Conservation (phyloP, 2,797 vertebrate genomes). For the Sparidentex hasta region DNA sequence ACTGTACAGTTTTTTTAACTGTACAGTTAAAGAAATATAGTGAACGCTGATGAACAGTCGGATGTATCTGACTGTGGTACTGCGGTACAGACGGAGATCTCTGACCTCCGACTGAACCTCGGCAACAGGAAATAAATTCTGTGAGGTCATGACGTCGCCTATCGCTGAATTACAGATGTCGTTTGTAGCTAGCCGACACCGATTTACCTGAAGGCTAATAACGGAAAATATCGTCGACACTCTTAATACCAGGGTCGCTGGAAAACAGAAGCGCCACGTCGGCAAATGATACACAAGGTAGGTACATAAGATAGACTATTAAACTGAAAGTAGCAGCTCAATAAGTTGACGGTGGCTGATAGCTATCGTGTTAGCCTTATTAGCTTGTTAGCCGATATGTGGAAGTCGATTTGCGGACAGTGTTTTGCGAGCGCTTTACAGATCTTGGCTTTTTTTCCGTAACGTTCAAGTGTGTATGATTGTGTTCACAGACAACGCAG, state of each 20-base stretch:
- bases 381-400: conserved; percentile 21
- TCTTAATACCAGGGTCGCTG: background rate
- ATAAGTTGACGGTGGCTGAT: background rate
- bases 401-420: accelerated
- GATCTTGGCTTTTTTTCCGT: accelerated
- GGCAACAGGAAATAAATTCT: conserved; percentile 60
- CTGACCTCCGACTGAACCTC: conserved; percentile 64
- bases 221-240: background rate
- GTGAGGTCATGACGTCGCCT: background rate
- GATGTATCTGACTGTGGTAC: accelerated
- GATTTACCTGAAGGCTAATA: too few relatives aligned
- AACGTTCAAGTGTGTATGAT: background rate
- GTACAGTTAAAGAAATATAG: too few relatives aligned
- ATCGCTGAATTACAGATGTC: background rate
- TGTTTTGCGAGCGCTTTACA: background rate
- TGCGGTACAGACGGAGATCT: background rate
- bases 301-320: conserved; percentile 9
- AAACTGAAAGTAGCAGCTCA: background rate
- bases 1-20: background rate
- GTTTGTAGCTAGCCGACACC: background rate
- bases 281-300: conserved; percentile 45
- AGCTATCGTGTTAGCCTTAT: conserved; percentile 1
- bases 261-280: background rate
- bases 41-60: too few relatives aligned
- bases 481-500: background rate